Evolutionary conservation across 2,113 vertebrate species (phyloP), one percentile per base, ranked within the genome.

Genomic region (Thamnophis sirtalis): DNA sequence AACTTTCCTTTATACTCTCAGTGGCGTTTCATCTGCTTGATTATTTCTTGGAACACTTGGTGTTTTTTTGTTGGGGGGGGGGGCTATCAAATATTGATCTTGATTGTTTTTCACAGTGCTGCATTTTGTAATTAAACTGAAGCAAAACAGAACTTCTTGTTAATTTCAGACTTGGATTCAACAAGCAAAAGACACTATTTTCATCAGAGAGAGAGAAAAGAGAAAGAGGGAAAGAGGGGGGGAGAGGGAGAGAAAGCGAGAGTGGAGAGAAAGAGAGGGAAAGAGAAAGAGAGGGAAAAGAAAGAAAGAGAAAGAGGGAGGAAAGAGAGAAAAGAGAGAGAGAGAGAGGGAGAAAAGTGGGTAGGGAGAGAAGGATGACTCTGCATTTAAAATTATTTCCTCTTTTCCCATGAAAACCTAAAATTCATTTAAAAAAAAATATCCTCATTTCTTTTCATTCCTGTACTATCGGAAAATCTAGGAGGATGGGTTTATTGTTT

Each of bases 91-190:
- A 91, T 92, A 94, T 0, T 48, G 38, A 87, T 87, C 93, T 87
- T 80, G n/a, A 68, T 86, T 93, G 33, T 87, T n/a, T 38, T 94
- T 92, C 90, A 22, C 49, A 38, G 60, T 49, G 84, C 58, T 60
- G 6, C 92, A 1, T 53, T 91, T 86, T 94, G 17, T 87, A 90
- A 68, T 89, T 93, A 55, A n/a, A 4, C 9, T 84, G 51, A 48
- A 55, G 38, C 15, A 11, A 6, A 93, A 86, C 92, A 68, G 19
- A 4, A 80, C 26, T 92, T 93, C 33, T 94, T 85, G 93, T 80
- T 80, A 63, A 56, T 89, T 90, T 68, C 84, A 88, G 95, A 92
- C 43, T 87, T 93, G 73, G 88, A 95, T 95, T 91, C 58, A 60
- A 93, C 96, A 96, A 93, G 51, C 48, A 48, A 48, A 80, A 38